Conservation (phyloP, 2,888 invertebrate genomes). For the Drosophila niveifrons region DNA sequence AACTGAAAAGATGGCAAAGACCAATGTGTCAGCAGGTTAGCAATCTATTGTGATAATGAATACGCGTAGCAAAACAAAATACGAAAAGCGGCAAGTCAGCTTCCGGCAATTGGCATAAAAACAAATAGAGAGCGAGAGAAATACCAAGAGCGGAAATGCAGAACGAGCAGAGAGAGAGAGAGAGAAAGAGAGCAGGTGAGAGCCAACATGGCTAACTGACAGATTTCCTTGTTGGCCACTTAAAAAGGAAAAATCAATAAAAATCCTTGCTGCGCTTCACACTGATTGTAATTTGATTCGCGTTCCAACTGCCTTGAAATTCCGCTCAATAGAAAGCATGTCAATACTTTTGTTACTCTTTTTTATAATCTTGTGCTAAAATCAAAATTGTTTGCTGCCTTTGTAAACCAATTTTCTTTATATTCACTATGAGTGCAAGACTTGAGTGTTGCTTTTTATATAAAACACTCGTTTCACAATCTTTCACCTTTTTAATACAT, state of each 20-base stretch:
- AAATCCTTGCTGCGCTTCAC: slow-evolving; percentile 38
- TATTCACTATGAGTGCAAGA: background rate
- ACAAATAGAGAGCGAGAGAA: slow-evolving; percentile 15
- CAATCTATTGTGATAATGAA: slow-evolving; percentile 42
- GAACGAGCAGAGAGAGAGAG: slow-evolving; percentile 21
- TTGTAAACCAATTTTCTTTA: background rate
- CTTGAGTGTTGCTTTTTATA: background rate
- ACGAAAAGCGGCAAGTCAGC: slow-evolving; percentile 26
- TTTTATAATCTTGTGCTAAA: background rate
- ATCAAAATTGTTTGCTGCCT: background rate
- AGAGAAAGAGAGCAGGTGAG: slow-evolving; percentile 34
- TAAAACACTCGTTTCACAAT: slow-evolving; percentile 12
- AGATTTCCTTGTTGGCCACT: slow-evolving; percentile 63
- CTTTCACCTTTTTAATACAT: slow-evolving; percentile 55
- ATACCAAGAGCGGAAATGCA: slow-evolving; percentile 1
- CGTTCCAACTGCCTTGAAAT: background rate
- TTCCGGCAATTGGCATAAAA: slow-evolving; percentile 1
- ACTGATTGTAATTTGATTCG: slow-evolving; percentile 8
- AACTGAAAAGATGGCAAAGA: slow-evolving; percentile 42
- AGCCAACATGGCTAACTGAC: slow-evolving; percentile 36
- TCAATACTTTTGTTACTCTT: no score
- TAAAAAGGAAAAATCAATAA: slow-evolving; percentile 74
- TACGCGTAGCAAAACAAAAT: slow-evolving; percentile 67
- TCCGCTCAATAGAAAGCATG: background rate
- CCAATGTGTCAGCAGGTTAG: slow-evolving; percentile 35